A percentile compares a stretch with the other conserved stretches of the same genome.
Evolutionary conservation across 2,113 vertebrate species (phyloP).

Genomic region (Beaufortia kweichowensis): DNA sequence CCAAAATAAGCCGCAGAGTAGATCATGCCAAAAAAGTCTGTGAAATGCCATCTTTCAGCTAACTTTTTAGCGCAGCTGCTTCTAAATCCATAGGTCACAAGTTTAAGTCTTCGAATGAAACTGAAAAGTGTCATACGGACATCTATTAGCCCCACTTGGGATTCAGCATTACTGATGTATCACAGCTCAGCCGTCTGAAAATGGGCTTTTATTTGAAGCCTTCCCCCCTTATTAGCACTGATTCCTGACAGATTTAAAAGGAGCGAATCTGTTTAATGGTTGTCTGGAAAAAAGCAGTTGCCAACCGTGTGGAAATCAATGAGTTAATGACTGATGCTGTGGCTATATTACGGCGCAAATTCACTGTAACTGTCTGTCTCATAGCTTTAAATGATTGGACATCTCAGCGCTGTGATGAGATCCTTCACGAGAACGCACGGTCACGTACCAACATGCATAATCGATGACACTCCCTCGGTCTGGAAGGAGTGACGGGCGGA

Average conservation of each 20-base stretch:
- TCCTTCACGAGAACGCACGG: constrained; percentile 7
- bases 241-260: constrained; percentile 42
- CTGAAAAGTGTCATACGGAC: constrained; percentile 21
- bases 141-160: constrained; percentile 29
- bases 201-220: constrained; percentile 21
- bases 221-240: constrained; percentile 42
- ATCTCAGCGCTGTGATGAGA: neutral
- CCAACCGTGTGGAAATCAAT: constrained; percentile 31
- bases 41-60: neutral
- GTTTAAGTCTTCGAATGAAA: constrained; percentile 32
- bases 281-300: constrained; percentile 23
- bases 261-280: constrained; percentile 43
- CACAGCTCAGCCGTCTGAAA: neutral
- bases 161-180: constrained; percentile 33
- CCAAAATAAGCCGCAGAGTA: neutral
- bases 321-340: constrained; percentile 30
- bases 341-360: constrained; percentile 30
- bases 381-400: constrained; percentile 34
- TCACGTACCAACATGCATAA: constrained; percentile 28
- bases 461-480: constrained; percentile 5
- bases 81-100: constrained; percentile 23
- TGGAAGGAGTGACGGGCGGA: neutral
- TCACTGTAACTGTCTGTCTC: constrained; percentile 37
- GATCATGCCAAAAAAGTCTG: neutral
- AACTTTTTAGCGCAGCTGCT: neutral